Base-by-base conservation (phyloP, 2,888 invertebrate genomes). In the Eristalis pertinax region DNA sequence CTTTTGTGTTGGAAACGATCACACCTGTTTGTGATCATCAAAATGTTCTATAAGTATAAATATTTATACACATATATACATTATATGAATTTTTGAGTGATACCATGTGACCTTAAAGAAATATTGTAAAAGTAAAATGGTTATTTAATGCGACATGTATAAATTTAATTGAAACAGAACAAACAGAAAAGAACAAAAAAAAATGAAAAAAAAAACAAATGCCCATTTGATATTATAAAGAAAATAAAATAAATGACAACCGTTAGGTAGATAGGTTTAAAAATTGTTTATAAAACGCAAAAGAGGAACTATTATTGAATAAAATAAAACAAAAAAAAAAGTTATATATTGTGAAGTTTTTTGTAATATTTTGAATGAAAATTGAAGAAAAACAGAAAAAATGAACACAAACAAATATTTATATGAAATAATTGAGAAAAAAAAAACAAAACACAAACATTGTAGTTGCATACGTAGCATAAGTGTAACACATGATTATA, bases 31-130 rank as follows among this genome's bases (percentile, higher is more conserved):
- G 76, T 77, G 83, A 50, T 60, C 76, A 79, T 76, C 78, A 84
- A 85, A 62, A 81, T 83, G 85, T 80, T 76, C 83, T 72, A 74
- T 70, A 77, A 84, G 84, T 41, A 77, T 74, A 87, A 70, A 74
- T 64, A 77, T 80, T 63, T 82, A 60, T 72, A 85, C 63, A 77
- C 67, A 70, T 78, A 70, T 64, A 73, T 65, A 68, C 4, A 80
- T 79, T 83, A 84, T 80, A 87, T 88, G 84, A 88, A 89, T 90
- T 91, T 92, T 91, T 92, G 91, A 92, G 93, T 92, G 92, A 93
- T 93, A 92, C 90, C 91, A 93, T 92, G 92, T 92, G 92, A 92
- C 92, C 92, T 92, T 92, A 92, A 90, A 90, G 89, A 89, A 90
- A 90, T 89, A 88, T 84, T 88, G 80, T 84, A 84, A 84, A 32